Percentiles rank a stretch among this genome's conserved stretches.
Evolutionary conservation across 2,113 vertebrate species (phyloP).

Genomic region (Erythrolamprus reginae): DNA sequence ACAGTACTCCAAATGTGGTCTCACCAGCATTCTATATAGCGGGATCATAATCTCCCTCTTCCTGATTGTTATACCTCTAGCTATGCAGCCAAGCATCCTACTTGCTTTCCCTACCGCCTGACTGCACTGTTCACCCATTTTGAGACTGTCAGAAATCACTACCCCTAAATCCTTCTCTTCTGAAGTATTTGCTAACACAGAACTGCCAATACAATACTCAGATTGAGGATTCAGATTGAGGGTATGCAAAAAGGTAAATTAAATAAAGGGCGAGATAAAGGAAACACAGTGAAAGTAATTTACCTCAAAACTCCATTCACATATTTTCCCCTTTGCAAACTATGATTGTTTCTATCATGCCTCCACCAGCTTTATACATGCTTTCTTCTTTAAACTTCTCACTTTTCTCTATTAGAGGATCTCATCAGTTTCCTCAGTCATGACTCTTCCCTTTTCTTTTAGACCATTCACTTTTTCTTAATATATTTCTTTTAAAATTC

Average conservation of each 20-base stretch:
- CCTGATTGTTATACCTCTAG: no score
- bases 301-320: background rate
- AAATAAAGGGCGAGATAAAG: background rate
- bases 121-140: no score
- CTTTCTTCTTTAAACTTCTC: background rate
- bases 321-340: background rate
- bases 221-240: no score
- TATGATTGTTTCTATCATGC: background rate
- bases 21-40: no score
- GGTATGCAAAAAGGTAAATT: background rate
- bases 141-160: no score
- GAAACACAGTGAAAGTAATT: background rate
- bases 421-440: background rate
- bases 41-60: no score
- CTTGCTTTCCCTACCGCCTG: no score
- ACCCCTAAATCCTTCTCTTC: no score
- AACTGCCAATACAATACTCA: no score
- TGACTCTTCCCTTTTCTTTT: background rate
- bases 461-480: background rate
- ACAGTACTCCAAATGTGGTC: no score
- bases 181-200: no score
- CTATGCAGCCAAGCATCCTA: no score
- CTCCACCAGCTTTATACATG: background rate
- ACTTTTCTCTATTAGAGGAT: background rate
- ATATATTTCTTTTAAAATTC: background rate